Evolutionary conservation across 2,113 vertebrate species (phyloP).

Genomic region (Gopherus flavomarginatus): DNA sequence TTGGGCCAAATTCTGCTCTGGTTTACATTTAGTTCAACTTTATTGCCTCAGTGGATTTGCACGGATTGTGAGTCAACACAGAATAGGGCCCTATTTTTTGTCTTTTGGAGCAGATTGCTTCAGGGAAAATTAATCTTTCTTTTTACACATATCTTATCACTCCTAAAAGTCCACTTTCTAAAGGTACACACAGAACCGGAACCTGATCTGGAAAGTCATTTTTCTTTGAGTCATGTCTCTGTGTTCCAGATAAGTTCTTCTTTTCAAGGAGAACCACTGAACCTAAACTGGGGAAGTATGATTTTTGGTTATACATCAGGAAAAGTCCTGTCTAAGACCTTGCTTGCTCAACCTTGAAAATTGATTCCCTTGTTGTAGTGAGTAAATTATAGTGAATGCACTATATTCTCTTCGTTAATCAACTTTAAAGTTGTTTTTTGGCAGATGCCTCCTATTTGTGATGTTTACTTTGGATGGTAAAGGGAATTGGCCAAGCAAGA

Average conservation of each 20-base stretch:
- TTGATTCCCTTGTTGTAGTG: background rate
- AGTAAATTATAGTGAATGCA: background rate
- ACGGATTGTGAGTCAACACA: background rate
- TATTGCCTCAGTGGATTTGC: rapidly evolving
- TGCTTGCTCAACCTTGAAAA: background rate
- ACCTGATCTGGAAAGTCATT: too few species aligned
- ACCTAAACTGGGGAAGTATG: background rate
- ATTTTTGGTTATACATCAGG: background rate
- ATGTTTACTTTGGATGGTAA: background rate
- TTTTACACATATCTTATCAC: background rate
- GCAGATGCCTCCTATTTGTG: background rate
- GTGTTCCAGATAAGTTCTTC: rapidly evolving
- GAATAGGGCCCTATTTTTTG: background rate
- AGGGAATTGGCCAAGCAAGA: background rate
- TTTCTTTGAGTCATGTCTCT: background rate
- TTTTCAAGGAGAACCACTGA: background rate
- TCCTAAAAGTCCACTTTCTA: background rate
- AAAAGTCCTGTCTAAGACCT: background rate
- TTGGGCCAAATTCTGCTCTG: background rate
- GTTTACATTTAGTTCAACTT: rapidly evolving
- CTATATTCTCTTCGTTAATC: background rate
- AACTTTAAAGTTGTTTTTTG: background rate
- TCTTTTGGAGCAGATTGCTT: rapidly evolving
- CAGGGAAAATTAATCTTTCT: rapidly evolving
- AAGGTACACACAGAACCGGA: background rate